These are phyloP conservation scores for Polypterus bichir DNA, from an alignment of 2,113 vertebrate species.

Conservation along the genomic window DNA sequence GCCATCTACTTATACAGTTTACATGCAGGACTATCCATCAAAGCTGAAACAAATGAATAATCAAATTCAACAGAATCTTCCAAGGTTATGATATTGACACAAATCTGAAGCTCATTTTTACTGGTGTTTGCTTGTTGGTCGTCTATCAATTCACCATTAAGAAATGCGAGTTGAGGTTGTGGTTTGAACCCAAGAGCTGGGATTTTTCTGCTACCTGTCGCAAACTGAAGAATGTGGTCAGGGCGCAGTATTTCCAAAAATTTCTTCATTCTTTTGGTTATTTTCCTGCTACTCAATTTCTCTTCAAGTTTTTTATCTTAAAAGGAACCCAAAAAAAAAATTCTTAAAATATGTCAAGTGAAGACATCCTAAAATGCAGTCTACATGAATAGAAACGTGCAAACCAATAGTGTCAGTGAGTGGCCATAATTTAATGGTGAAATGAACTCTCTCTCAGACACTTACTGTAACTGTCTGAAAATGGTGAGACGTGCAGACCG, in stretches of 20 bases:
- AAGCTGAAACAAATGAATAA: slow-evolving; percentile 10
- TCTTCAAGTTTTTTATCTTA: no score
- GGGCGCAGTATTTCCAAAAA: slow-evolving; percentile 9
- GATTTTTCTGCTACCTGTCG: slow-evolving; percentile 16
- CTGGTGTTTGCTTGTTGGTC: slow-evolving; percentile 10
- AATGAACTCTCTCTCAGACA: no score
- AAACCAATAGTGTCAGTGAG: no score
- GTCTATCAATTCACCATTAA: slow-evolving; percentile 6
- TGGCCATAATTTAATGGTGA: no score
- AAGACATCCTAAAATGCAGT: no score
- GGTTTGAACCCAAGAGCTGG: slow-evolving; percentile 12
- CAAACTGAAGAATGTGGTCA: slow-evolving; percentile 13
- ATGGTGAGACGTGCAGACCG: no score
- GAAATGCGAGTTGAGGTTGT: slow-evolving; percentile 6
- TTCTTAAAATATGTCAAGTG: no score
- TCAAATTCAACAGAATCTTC: slow-evolving; percentile 12
- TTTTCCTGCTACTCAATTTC: no score
- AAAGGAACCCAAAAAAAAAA: no score
- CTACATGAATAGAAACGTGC: no score
- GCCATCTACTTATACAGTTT: no score
- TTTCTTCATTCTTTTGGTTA: neutral
- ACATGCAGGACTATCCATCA: slow-evolving; percentile 8
- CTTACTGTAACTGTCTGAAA: no score
- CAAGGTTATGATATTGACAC: slow-evolving; percentile 11
- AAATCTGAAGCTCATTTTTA: slow-evolving; percentile 13